phyloP scores from a whole-genome alignment of 30 jellyfish, hydroid and myxozoan genomes.

The Chrysaora quinquecirrha region DNA sequence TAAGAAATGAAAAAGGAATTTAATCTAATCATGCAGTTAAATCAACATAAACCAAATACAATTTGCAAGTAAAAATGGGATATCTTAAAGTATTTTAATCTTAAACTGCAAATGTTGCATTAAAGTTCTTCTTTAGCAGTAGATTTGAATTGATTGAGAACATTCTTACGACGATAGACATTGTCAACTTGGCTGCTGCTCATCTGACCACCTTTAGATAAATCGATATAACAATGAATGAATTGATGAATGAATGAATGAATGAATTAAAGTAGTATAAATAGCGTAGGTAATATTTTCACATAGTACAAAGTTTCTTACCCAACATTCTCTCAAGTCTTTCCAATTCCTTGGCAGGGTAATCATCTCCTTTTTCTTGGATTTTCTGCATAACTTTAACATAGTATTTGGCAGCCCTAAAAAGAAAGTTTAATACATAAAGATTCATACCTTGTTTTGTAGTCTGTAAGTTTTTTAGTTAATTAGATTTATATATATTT shows the following conservation, averaged over 20 bases:
- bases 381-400: constrained; percentile 89
- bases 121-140: constrained; percentile 79
- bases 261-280: background rate
- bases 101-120: no score
- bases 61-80: no score
- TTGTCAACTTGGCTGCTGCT: constrained; percentile 82
- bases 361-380: constrained; percentile 83
- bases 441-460: no score
- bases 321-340: constrained; percentile 84
- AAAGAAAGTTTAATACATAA: background rate
- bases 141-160: constrained; percentile 64
- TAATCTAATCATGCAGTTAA: no score
- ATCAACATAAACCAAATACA: no score
- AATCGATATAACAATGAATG: background rate
- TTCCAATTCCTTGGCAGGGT: constrained; percentile 58
- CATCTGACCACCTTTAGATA: constrained; percentile 83
- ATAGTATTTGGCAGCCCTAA: constrained; percentile 84
- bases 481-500: no score
- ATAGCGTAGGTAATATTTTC: background rate
- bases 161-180: constrained; percentile 75
- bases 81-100: no score
- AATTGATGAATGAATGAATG: background rate
- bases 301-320: constrained; percentile 11
- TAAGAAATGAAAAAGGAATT: no score
- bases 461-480: no score